Evolutionary conservation across 2,113 vertebrate species (phyloP), one percentile per base, ranked within the genome.

Genomic region (Apodemus speciosus): DNA sequence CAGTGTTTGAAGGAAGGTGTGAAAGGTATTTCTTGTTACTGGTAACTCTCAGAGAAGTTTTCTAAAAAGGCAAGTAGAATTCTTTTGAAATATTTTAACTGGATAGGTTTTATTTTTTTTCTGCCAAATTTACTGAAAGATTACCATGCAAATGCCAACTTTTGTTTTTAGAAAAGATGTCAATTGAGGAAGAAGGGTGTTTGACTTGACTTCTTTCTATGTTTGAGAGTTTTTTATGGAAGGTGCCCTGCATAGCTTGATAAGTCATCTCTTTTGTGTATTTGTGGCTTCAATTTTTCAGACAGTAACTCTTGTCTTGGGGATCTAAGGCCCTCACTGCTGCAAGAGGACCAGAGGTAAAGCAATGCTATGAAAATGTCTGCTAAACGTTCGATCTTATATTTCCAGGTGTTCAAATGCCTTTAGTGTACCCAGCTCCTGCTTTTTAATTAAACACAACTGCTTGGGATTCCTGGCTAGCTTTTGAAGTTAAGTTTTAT

Each of bases 1-100:
- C 66, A 88, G 56, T 92, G 95, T 86, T 95, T 97, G 43, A 96
- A 89, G 68, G 69, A 96, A 85, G 95, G 77, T 16, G 94, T 97
- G 87, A 93, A 93, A 94, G 85, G 66, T 46, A 93, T 89, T 96
- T 96, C 71, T 85, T 90, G 68, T 93, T 94, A 83, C 11, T 96
- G 64, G 62, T 95, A 80, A 38, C 58, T 95, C 69, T 87, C 72
- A n/a, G 7, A 66, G 53, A 96, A 77, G 86, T 89, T 91, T 71
- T 58, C 72, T 58, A 8, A 89, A 92, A 90, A 89, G 10, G 75
- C 5, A 80, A 38, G 14, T 58, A 88, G 85, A 94, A 94, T 80
- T 90, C 53, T 94, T 94, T 91, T 88, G 46, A 68, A 97, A 94
- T 62, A 96, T 25, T 88, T 71, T 14, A 96, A 43, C 2, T 85